Base-by-base conservation (phyloP, 2,888 invertebrate species). In the Brachypterus glaber region DNA sequence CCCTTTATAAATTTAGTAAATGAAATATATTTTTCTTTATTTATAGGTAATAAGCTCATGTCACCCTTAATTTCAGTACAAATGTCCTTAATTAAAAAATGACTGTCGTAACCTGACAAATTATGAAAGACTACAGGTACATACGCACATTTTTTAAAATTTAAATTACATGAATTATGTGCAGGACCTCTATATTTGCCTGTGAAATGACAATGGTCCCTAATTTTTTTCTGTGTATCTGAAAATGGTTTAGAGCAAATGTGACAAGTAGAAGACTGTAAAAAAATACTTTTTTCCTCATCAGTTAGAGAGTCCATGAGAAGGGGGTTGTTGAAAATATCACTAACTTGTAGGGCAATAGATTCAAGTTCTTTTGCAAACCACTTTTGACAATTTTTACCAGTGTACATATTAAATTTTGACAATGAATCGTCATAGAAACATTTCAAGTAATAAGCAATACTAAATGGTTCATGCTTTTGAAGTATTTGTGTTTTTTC, bases 81-180 rank as follows among this genome's bases (percentile, higher is more conserved):
- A 8, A 56, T 30, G 13, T 50, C 46, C 44, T 45, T 47, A 8
- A 58, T 52, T 9, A 59, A 40, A 30, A 59, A 53, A 41, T 60
- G 57, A 3, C 44, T 32, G 39, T 58, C 55, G 42, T 58, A 57
- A 5, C 47, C 50, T 3, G 35, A 41, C 7, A 59, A 45, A 45
- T 58, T 59, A 35, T 59, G 59, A 35, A 58, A 55, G 4, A 55
- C 41, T 5, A 58, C 39, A 1, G 59, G 60, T 21, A 63, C 48
- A 13, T 47, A 44, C 17, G 46, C 40, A 1, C 46, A 41, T 15
- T 52, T 39, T 43, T 49, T 44, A 40, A 43, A 62, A 36, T 57
- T 52, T 16, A 63, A 25, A 46, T 62, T 60, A 33, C 59, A 58
- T 9, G n/a, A 30, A 16, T 46, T 40, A 43, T 56, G 55, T 4